phyloP scores from a whole-genome alignment of 2,113 vertebrate species.

The Hydropotes inermis region DNA sequence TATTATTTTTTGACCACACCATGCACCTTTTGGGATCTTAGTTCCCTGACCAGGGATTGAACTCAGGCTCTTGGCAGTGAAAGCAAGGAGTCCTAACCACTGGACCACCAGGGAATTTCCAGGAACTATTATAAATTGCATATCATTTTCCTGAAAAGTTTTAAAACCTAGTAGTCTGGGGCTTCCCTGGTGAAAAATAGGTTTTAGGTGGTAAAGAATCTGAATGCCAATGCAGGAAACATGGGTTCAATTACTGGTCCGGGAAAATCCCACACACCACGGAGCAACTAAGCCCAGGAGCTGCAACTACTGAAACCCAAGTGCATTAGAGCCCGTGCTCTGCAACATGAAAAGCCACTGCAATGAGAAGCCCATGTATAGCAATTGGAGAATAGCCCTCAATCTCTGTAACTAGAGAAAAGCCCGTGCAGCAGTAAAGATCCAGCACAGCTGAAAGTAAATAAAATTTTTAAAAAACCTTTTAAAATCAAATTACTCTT shows the following conservation, averaged over 20 bases:
- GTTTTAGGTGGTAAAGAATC: background rate
- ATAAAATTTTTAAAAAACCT: background rate
- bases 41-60: background rate
- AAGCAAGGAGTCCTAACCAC: background rate
- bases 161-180: background rate
- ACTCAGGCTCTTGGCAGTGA: background rate
- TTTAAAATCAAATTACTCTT: background rate
- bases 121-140: background rate
- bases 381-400: background rate
- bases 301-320: background rate
- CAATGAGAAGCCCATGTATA: background rate
- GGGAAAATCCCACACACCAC: background rate
- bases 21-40: background rate
- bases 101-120: background rate
- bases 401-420: background rate
- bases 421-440: background rate
- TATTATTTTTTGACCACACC: background rate
- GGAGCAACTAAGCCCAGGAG: background rate
- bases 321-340: background rate
- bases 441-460: background rate
- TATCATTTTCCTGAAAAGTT: background rate
- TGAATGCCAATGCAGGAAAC: background rate
- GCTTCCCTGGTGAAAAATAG: background rate
- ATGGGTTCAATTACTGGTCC: background rate
- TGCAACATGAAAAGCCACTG: background rate